Conservation (phyloP, 2,888 invertebrate genomes). For the Clusia tigrina region DNA sequence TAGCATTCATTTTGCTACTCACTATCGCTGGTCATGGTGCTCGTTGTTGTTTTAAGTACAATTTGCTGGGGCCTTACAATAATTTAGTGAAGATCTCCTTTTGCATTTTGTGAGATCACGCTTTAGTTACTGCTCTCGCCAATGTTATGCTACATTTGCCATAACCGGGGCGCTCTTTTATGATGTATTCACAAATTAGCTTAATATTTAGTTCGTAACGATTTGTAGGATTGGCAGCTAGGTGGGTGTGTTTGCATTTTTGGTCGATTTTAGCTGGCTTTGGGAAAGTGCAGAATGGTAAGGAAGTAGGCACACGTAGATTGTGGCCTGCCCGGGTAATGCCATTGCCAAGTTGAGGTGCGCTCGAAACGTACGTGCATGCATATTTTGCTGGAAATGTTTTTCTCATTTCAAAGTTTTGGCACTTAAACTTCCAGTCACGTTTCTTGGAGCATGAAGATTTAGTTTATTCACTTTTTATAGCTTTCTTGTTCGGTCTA, state of each 20-base stretch:
- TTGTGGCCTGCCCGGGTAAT: not conserved
- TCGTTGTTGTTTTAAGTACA: too few relatives aligned
- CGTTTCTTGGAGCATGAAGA: slow-evolving; percentile 1
- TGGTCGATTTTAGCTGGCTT: not conserved
- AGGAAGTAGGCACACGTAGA: not conserved
- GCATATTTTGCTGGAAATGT: not conserved
- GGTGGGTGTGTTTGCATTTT: not conserved
- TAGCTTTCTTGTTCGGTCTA: not conserved
- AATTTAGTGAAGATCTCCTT: not conserved
- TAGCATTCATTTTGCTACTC: not conserved
- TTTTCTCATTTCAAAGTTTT: not conserved
- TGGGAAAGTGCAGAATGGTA: not conserved
- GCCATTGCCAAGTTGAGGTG: slow-evolving; percentile 10
- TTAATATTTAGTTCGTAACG: slow-evolving; percentile 22
- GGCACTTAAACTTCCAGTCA: not conserved
- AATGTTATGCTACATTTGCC: not conserved
- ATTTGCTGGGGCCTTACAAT: too few relatives aligned
- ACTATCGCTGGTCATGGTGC: not conserved
- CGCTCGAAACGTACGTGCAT: not conserved
- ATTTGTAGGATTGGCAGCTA: not conserved
- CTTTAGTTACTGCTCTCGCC: not conserved
- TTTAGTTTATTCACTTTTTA: slow-evolving; percentile 5
- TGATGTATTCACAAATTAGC: slow-evolving; percentile 17
- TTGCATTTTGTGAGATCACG: slow-evolving; percentile 5
- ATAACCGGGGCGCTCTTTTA: not conserved